Conservation (phyloP, 2,797 vertebrate species). For the Forpus xanthops region DNA sequence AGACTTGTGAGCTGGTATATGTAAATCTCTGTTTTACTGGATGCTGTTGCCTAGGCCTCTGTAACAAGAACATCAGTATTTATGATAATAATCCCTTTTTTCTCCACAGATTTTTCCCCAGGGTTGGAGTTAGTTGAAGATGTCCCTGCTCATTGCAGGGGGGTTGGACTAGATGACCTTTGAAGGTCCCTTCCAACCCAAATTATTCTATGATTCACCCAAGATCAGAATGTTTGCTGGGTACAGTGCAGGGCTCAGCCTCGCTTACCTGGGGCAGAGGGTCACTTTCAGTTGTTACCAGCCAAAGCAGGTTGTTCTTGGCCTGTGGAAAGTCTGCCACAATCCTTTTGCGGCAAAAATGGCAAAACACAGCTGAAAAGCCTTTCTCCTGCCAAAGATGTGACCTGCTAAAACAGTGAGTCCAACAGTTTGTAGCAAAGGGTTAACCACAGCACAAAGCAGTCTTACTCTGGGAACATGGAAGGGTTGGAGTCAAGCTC, state of each 20-base stretch:
- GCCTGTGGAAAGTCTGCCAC: background rate
- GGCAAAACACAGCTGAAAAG: background rate
- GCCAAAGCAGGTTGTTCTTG: background rate
- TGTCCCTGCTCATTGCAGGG: background rate
- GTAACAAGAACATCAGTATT: background rate
- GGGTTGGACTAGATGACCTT: background rate
- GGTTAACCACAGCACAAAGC: background rate
- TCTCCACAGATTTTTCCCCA: background rate
- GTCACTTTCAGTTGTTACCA: background rate
- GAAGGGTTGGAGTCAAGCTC: background rate
- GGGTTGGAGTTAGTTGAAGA: background rate
- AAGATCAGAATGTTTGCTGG: background rate
- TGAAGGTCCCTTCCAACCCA: background rate
- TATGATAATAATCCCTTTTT: background rate
- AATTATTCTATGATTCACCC: background rate
- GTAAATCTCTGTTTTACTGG: background rate
- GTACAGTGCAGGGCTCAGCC: background rate
- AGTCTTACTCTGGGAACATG: background rate
- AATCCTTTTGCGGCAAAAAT: background rate
- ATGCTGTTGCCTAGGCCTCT: background rate
- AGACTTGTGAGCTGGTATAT: background rate
- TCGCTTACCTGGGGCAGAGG: background rate
- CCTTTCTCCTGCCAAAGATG: background rate
- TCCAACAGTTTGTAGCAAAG: background rate
- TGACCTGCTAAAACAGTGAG: background rate